Base-by-base conservation (phyloP, 2,113 vertebrate genomes). In the Planiliza haematocheilus region DNA sequence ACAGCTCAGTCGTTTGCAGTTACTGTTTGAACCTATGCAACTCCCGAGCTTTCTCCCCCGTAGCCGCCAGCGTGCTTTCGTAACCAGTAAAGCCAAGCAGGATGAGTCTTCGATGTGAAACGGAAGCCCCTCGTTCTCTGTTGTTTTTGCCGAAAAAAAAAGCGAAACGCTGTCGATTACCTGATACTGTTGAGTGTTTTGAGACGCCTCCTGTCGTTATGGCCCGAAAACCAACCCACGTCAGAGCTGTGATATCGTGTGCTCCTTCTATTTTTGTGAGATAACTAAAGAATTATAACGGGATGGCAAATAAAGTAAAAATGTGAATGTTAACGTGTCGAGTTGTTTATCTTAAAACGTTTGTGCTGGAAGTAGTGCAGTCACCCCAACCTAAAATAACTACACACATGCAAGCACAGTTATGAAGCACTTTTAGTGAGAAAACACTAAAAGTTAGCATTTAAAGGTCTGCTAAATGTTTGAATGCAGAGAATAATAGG, bases 231-330 rank as follows among this genome's bases (percentile, higher is more conserved):
- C 24, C 24, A 30, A 81, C 84, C 77, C 77, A 63, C 84, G 55
- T 91, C 87, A 79, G 82, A 92, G 79, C 76, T 77, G 66, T 79
- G 67, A 70, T 85, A 86, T 91, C 70, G 77, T 90, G 76, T 86
- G 83, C 79, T 90, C 87, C 86, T 91, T 93, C 90, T 94, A 89
- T 94, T 91, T 94, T 94, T 94, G 91, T 93, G 89, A 91, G 81
- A 92, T 88, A 72, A 90, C 77, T 86, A 89, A 91, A 92, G 73
- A 90, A 89, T 76, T 88, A 88, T 85, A 87, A 91, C 87, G 82
- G 85, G 85, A 88, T 90, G 89, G 86, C 86, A 87, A 94, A 94
- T 94, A 94, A 94, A 94, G 87, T 92, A 87, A 91, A 88, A 90
- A 93, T 93, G 93, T 94, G 86, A 93, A 92, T 84, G 87, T 90